Base-by-base conservation (phyloP, 2,888 invertebrate genomes). In the Drosophila affinis region DNA sequence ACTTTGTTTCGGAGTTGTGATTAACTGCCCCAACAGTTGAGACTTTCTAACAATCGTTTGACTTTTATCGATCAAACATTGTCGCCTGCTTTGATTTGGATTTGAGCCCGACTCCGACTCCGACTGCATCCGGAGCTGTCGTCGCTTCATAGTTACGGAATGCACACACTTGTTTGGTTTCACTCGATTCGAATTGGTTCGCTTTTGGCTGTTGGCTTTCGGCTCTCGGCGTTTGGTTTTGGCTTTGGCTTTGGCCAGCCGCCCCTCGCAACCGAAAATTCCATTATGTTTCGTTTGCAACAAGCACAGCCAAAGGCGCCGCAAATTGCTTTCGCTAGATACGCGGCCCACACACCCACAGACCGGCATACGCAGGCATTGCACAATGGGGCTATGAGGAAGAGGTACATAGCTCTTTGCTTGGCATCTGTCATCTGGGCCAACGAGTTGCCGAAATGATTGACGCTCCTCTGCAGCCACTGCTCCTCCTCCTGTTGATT, bases 141-240 rank as follows among this genome's bases (percentile, higher is more conserved):
- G 62, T 63, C 58, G 81, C 82, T 86, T 83, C 88, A 48, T 88
- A 86, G 82, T 84, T 86, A 88, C 88, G 88, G 88, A 88, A 83
- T 88, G 88, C 87, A 88, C 78, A 81, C 84, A 83, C 84, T 83
- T 83, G 87, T 88, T 83, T 88, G 67, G 56, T 62, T 54, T 21
- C 49, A 24, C 51, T 32, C 12, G 55, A 39, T 58, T 34, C 51
- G 44, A 29, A 54, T 58, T 53, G 34, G 54, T 49, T 18, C 27
- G 21, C 27, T 10, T 24, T 46, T 18, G 3, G 12, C n/a, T 21
- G 21, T 3, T 21, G 21, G 21, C 24, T 24, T 24, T 24, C 1
- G 24, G 5, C 24, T 24, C 5, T 24, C 24, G 24, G 24, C 21
- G 0, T 29, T 29, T 9, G 29, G 29, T 34, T 47, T 17, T 24